Conservation (phyloP, 1,140 invertebrate genomes). For the Conus ventricosus region DNA sequence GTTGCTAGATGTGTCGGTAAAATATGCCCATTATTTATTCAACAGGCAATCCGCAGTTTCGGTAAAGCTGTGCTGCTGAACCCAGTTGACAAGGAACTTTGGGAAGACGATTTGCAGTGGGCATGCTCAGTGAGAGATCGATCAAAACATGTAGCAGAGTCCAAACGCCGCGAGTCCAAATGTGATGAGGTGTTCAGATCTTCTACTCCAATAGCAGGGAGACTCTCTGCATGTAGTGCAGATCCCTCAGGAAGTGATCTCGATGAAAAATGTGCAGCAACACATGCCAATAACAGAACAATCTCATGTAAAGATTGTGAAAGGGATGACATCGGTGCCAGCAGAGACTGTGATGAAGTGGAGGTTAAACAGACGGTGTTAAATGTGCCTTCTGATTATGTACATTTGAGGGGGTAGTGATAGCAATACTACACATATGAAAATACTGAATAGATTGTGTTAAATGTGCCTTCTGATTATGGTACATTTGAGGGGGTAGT, state of each 20-base stretch:
- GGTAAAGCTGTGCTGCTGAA: slow-evolving; percentile 72
- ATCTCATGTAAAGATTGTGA: neutral
- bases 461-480: neutral
- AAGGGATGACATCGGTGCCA: neutral
- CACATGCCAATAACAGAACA: neutral
- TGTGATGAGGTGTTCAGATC: neutral
- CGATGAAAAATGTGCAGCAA: neutral
- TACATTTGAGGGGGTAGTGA: slow-evolving; percentile 25
- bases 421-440: too few relatives aligned
- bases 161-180: too few relatives aligned
- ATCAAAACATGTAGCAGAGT: slow-evolving; percentile 32
- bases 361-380: neutral
- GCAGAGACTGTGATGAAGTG: neutral
- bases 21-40: too few relatives aligned
- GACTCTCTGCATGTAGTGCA: neutral
- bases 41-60: slow-evolving; percentile 73
- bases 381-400: slow-evolving; percentile 19
- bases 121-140: slow-evolving; percentile 53
- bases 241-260: neutral
- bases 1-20: too few relatives aligned
- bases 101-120: slow-evolving; percentile 73
- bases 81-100: slow-evolving; percentile 71
- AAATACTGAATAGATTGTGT: too few relatives aligned
- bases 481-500: too few relatives aligned
- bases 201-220: neutral